Evolutionary conservation across 2,888 invertebrate genomes (phyloP), one percentile per base, ranked within the genome.

Genomic region (Himalopsyche tibetana): DNA sequence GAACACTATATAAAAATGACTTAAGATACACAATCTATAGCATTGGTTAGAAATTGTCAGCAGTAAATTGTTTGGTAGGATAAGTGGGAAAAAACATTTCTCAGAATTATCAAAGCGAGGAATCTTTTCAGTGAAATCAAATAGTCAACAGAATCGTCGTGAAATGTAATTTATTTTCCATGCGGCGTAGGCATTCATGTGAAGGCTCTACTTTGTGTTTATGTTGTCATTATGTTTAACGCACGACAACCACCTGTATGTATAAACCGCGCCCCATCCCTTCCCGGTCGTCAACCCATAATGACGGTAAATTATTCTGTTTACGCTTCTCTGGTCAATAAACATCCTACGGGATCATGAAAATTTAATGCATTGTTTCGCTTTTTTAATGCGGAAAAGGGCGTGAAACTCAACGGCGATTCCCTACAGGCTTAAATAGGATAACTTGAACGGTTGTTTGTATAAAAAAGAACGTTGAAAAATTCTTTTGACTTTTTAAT

Each of bases 221-320:
- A 74, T 74, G 74, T 74, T 74, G 74, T 74, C 74, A 74, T 74
- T 74, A 74, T 74, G 74, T 74, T 74, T 74, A 74, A 74, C 74
- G 15, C 74, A 74, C 74, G 36, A 74, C 74, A 74, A 74, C 74
- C 74, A 74, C 74, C 74, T 74, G 74, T 74, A 74, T 74, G 74
- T 74, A 74, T 36, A 36, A 38, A 36, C 74, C 74, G 74, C 36
- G 74, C 36, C 38, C 12, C 38, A 38, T 74, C 74, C 74, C 74
- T 74, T 36, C 74, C 38, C 74, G 74, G 74, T 74, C 74, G 38
- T 74, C 74, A 74, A 74, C 38, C 74, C 74, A 36, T 74, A 74
- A 74, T 74, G 74, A 74, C 74, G 38, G 74, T 74, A 74, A 74
- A 74, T 74, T 74, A 74, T 74, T 74, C 74, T 74, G 74, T 74